Evolutionary conservation across 92 coral and sea anemone genomes (phyloP), one percentile per base, ranked within the genome.

Genomic region (Bergia sp.): DNA sequence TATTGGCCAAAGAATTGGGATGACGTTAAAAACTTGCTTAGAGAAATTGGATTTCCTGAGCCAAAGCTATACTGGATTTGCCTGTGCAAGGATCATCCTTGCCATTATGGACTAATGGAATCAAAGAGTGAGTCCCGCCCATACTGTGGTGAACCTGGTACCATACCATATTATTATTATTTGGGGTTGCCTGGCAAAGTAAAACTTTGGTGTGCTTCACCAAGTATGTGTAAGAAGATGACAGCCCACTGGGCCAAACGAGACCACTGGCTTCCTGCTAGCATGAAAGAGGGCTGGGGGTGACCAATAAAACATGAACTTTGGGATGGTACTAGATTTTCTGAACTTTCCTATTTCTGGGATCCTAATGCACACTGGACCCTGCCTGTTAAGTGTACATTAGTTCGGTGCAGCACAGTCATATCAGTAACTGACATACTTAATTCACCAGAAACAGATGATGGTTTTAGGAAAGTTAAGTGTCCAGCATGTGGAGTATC

Each of bases 281-380:
- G 81, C 55, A 50, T 44, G 79, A 58, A 87, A 47, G 67, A 74
- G 75, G 88, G 85, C 41, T 82, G 90, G 90, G 93, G 90, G 15
- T 87, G 88, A 73, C 49, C 73, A 38, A 41, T 67, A 61, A 88
- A 84, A 49, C 76, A 85, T 18, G 89, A 82, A 53, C 42, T 91
- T 58, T 89, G 94, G 94, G 94, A 92, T 85, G 95, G 91, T 2
- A 82, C 55, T 0, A 75, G 69, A 37, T 93, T 90, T 49, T 81
- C 90, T 1, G 66, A 85, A 39, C 74, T 90, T 0, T 73, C 88
- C 0, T 93, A 91, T 49, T 93, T 93, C 55, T 90, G 95, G 95
- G 80, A 93, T 40, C 91, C 95, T 0, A 44, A 90, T 37, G 49
- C 39, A 73, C 37, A 1, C 5, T 93, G 93, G 93, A 49, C 29